Conservation (phyloP, 2,797 vertebrate species). For the Tokudaia muenninki region DNA sequence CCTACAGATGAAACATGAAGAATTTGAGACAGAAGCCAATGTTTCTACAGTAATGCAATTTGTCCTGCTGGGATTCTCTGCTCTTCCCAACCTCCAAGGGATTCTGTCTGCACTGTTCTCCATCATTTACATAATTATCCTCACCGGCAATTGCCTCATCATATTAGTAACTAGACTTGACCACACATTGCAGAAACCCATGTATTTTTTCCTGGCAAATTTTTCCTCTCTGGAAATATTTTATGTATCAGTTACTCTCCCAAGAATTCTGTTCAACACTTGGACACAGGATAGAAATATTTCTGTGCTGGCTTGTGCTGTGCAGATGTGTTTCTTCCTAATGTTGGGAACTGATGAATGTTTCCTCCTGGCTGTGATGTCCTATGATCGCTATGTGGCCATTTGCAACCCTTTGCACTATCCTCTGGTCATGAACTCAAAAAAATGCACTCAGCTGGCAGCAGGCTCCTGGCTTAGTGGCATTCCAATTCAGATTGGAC, state of each 20-base stretch:
- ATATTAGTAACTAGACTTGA: slow-evolving; percentile 35
- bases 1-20: not conserved
- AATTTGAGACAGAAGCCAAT: not conserved
- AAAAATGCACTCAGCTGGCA: not conserved
- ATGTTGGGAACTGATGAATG: slow-evolving; percentile 10
- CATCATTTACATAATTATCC: slow-evolving; percentile 40
- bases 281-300: slow-evolving; percentile 55
- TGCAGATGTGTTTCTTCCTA: slow-evolving; percentile 54
- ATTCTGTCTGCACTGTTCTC: slow-evolving; percentile 32
- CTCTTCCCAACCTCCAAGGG: not conserved
- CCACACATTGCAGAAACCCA: slow-evolving; percentile 63
- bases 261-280: slow-evolving; percentile 46
- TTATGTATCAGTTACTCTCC: slow-evolving; percentile 66
- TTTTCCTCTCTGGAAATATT: slow-evolving; percentile 70
- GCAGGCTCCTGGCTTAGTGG: not conserved
- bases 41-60: slow-evolving; percentile 19
- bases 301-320: slow-evolving; percentile 19
- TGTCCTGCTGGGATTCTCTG: slow-evolving; percentile 48
- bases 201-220: slow-evolving; percentile 71
- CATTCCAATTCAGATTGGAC: slow-evolving; percentile 12
- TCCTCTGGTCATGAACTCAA: not conserved
- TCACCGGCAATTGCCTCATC: slow-evolving; percentile 61
- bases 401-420: slow-evolving; percentile 28
- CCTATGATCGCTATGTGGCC: slow-evolving; percentile 6
- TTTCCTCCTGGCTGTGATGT: slow-evolving; percentile 20